These are phyloP conservation scores for Okamejei kenojei DNA, from an alignment of 2,797 vertebrate species.

Conservation along the genomic window DNA sequence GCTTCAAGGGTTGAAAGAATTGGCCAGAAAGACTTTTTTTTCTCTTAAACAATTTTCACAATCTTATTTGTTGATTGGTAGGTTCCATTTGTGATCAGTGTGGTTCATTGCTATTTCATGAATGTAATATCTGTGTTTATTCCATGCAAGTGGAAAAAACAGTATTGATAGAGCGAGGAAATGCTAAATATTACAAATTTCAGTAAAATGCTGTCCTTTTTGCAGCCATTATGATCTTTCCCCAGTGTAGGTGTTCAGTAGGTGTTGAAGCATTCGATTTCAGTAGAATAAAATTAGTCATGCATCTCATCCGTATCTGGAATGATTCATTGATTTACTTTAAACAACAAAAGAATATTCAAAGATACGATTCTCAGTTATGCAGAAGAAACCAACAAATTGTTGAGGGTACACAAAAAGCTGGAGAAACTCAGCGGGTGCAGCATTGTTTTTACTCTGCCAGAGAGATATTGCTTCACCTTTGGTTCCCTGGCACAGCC, in stretches of 20 bases:
- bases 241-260: conserved; percentile 4
- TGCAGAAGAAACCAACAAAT: background rate
- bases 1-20: background rate
- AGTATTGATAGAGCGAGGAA: too few species aligned
- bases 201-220: background rate
- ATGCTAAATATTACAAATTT: background rate
- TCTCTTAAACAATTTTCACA: too few species aligned
- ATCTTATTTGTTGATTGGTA: background rate
- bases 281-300: conserved; percentile 24
- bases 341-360: background rate
- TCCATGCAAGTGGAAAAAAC: too few species aligned
- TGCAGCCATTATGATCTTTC: background rate
- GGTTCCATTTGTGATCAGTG: background rate
- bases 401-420: too few species aligned
- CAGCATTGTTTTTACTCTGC: background rate
- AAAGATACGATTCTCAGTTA: background rate
- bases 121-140: background rate
- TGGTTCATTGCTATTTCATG: background rate
- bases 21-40: background rate
- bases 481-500: background rate
- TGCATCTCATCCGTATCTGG: background rate
- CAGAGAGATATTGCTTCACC: background rate
- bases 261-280: conserved; percentile 7
- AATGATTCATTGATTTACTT: conserved; percentile 13
- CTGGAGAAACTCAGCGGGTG: too few species aligned